These are phyloP conservation scores for Elaeidobius kamerunicus DNA, from an alignment of 2,888 invertebrate genomes.

Conservation along the genomic window DNA sequence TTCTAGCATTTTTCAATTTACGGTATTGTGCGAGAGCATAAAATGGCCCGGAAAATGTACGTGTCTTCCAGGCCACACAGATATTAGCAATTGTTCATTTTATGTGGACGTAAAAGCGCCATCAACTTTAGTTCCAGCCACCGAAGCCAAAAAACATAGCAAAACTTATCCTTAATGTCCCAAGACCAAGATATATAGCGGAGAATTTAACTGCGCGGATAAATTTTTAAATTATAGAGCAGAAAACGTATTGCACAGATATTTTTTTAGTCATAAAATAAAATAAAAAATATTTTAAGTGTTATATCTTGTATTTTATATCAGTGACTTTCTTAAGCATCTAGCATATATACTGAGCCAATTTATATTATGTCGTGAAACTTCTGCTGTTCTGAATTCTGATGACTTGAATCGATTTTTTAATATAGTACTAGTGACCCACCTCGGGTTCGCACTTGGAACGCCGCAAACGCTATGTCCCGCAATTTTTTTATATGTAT, in stretches of 20 bases:
- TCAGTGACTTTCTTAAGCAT: too few relatives aligned
- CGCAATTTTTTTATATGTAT: too few relatives aligned
- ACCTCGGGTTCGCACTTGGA: too few relatives aligned
- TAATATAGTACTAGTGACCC: too few relatives aligned
- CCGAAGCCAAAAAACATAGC: conserved; percentile 12
- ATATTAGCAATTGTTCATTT: conserved; percentile 35
- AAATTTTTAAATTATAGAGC: conserved; percentile 17
- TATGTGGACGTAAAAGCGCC: conserved; percentile 34
- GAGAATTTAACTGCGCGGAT: conserved; percentile 19
- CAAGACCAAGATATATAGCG: conserved; percentile 20
- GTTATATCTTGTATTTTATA: too few relatives aligned
- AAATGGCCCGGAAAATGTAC: conserved; percentile 23
- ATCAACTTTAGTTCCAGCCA: conserved; percentile 27
- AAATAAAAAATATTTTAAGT: too few relatives aligned
- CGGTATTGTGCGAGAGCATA: conserved; percentile 24
- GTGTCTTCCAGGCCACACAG: conserved; percentile 24
- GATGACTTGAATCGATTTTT: too few relatives aligned
- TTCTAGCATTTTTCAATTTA: conserved; percentile 33
- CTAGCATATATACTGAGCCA: too few relatives aligned
- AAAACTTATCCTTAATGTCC: conserved; percentile 28
- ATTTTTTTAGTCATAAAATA: too few relatives aligned
- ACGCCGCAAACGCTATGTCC: too few relatives aligned
- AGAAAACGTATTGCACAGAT: background rate
- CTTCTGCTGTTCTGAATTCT: too few relatives aligned
- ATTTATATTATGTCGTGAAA: too few relatives aligned